phyloP scores from a whole-genome alignment of 2,797 vertebrate genomes.

The Lagorchestes hirsutus region DNA sequence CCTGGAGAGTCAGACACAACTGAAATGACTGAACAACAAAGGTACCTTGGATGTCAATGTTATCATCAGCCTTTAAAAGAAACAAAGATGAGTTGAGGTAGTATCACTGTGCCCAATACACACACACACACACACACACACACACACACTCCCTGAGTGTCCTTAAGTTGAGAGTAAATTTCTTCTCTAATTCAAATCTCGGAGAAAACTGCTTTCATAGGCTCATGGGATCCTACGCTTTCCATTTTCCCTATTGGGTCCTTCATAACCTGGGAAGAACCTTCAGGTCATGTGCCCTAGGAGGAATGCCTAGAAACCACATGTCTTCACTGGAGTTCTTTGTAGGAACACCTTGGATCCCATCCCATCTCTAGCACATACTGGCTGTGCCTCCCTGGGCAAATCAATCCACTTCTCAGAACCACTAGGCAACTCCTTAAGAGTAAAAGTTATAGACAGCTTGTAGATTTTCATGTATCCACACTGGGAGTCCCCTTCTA shows the following conservation, averaged over 20 bases:
- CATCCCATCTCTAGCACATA: too few species aligned
- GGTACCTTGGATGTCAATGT: neutral
- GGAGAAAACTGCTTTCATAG: neutral
- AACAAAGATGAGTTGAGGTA: neutral
- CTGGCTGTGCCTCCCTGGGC: too few species aligned
- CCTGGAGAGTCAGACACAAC: neutral
- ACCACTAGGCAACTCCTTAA: too few species aligned
- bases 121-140: too few species aligned
- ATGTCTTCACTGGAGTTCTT: neutral
- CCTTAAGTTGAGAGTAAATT: neutral
- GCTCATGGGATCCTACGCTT: neutral
- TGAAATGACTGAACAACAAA: neutral
- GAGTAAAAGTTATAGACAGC: too few species aligned
- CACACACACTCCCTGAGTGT: too few species aligned
- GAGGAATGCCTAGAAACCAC: neutral
- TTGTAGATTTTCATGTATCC: too few species aligned
- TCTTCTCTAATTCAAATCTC: neutral
- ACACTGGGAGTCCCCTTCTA: too few species aligned
- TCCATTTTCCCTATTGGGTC: neutral
- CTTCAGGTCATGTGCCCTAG: neutral
- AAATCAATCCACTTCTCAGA: too few species aligned
- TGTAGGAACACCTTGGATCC: neutral
- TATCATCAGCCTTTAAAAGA: neutral
- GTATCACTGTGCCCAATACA: neutral
- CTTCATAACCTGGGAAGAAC: fast-evolving